Evolutionary conservation across 2,113 vertebrate genomes (phyloP).

Genomic region (Dasypus novemcinctus): DNA sequence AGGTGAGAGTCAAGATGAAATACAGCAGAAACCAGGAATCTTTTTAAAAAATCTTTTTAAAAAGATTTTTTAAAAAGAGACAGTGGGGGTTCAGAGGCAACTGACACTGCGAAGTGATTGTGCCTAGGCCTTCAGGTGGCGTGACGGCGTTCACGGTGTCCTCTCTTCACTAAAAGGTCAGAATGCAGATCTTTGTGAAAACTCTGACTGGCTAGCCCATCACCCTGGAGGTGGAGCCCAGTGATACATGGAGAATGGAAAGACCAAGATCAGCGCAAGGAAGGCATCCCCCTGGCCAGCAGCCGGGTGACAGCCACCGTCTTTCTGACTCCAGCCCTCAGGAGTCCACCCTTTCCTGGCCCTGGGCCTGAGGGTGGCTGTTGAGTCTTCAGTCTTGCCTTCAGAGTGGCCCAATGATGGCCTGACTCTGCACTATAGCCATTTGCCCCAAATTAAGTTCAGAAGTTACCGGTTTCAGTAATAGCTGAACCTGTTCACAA

Average conservation of each 20-base stretch:
- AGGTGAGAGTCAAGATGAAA: too few species aligned
- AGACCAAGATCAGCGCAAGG: conserved; percentile 82
- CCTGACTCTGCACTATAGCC: conserved; percentile 82
- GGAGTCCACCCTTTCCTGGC: conserved; percentile 84
- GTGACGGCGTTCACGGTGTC: too few species aligned
- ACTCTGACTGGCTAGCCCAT: conserved; percentile 82
- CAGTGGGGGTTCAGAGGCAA: too few species aligned
- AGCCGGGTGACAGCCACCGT: too few species aligned
- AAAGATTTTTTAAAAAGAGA: too few species aligned
- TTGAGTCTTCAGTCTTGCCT: conserved; percentile 72
- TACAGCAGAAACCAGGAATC: too few species aligned
- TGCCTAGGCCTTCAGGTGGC: too few species aligned
- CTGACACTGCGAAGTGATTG: too few species aligned
- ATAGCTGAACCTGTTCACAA: conserved; percentile 80
- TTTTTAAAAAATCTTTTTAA: too few species aligned
- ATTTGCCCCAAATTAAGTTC: conserved; percentile 80
- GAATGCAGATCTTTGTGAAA: conserved; percentile 87
- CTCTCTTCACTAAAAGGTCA: conserved; percentile 26
- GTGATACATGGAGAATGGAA: conserved; percentile 82
- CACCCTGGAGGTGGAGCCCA: conserved; percentile 82
- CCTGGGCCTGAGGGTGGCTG: conserved; percentile 70
- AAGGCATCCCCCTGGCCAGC: conserved; percentile 82
- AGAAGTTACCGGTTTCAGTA: conserved; percentile 78
- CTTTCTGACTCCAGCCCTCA: too few species aligned
- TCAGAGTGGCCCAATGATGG: conserved; percentile 62